phyloP scores from a whole-genome alignment of 2,888 invertebrate genomes.

The Meiosimyza platycephala region DNA sequence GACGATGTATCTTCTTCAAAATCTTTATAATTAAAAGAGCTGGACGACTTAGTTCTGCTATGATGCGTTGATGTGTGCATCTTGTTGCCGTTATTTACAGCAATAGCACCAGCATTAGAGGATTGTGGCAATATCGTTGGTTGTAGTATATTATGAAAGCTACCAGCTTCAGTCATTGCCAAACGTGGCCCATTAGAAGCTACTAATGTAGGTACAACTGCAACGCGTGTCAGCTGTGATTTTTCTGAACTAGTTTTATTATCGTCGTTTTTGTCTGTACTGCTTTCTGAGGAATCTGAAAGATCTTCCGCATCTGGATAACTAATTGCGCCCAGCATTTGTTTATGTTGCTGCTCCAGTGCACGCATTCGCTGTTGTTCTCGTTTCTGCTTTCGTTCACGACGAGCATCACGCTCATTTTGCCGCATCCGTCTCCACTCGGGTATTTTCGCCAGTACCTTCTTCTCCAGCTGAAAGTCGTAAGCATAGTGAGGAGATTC shows the following conservation, averaged over 20 bases:
- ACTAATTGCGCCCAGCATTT: conserved; percentile 72
- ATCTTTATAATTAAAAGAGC: conserved; percentile 73
- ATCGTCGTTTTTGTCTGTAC: conserved; percentile 54
- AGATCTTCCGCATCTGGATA: conserved; percentile 75
- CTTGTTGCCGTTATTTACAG: not conserved
- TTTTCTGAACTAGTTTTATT: conserved; percentile 34
- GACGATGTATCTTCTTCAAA: conserved; percentile 93
- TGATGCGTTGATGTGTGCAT: not conserved
- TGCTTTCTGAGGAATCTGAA: conserved; percentile 70
- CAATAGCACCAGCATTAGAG: too few species aligned
- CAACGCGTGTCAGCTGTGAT: conserved; percentile 32
- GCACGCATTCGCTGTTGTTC: conserved; percentile 72
- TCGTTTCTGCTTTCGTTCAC: conserved; percentile 72
- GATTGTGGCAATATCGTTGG: conserved; percentile 59
- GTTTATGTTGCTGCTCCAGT: conserved; percentile 70
- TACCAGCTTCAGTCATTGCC: conserved; percentile 34
- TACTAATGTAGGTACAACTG: conserved; percentile 37
- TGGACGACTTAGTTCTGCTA: conserved; percentile 39
- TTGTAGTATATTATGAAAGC: conserved; percentile 65
- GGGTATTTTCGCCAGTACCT: conserved; percentile 77
- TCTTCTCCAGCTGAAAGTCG: conserved; percentile 80
- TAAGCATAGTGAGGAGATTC: conserved; percentile 71
- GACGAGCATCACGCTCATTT: conserved; percentile 73
- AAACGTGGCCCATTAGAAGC: conserved; percentile 11
- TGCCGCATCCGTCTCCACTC: conserved; percentile 78